phyloP scores from a whole-genome alignment of 1,140 invertebrate species.

The Carposina sasakii region DNA sequence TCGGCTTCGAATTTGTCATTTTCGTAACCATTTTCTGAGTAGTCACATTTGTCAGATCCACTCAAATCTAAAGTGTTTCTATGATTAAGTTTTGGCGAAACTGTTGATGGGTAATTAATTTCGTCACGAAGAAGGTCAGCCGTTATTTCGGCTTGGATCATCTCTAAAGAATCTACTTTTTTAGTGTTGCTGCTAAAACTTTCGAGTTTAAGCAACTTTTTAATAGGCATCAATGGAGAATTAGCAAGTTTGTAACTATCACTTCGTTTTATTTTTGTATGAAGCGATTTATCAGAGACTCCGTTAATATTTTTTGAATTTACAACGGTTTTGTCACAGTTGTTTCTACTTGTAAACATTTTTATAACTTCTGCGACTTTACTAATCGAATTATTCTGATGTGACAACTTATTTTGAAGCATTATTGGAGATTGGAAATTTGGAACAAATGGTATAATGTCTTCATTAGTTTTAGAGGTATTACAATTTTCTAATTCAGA shows the following conservation, averaged over 20 bases:
- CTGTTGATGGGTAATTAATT: conserved; percentile 80
- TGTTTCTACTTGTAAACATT: conserved; percentile 61
- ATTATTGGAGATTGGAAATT: conserved; percentile 64
- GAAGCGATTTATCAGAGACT: conserved; percentile 34
- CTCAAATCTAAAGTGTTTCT: conserved; percentile 34
- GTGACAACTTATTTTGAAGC: conserved; percentile 45
- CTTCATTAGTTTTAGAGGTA: conserved; percentile 30
- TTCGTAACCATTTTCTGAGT: conserved; percentile 46
- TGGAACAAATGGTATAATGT: conserved; percentile 58
- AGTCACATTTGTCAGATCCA: conserved; percentile 41
- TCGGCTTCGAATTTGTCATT: conserved; percentile 62
- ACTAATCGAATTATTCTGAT: conserved; percentile 41
- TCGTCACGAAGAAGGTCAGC: conserved; percentile 78
- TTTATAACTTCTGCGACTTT: conserved; percentile 66
- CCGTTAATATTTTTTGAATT: conserved; percentile 17
- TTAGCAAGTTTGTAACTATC: conserved; percentile 91
- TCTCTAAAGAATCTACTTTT: conserved; percentile 70
- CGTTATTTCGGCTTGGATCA: conserved; percentile 74
- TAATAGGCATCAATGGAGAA: conserved; percentile 76
- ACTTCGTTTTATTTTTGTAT: conserved; percentile 81
- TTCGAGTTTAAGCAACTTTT: conserved; percentile 64
- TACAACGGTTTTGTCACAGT: conserved; percentile 28
- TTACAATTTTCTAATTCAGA: conserved; percentile 17
- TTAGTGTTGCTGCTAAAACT: conserved; percentile 57
- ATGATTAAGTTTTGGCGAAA: conserved; percentile 67